These are phyloP conservation scores for Cheirogaleus major DNA, from an alignment of 2,797 vertebrate species.

Conservation along the genomic window DNA sequence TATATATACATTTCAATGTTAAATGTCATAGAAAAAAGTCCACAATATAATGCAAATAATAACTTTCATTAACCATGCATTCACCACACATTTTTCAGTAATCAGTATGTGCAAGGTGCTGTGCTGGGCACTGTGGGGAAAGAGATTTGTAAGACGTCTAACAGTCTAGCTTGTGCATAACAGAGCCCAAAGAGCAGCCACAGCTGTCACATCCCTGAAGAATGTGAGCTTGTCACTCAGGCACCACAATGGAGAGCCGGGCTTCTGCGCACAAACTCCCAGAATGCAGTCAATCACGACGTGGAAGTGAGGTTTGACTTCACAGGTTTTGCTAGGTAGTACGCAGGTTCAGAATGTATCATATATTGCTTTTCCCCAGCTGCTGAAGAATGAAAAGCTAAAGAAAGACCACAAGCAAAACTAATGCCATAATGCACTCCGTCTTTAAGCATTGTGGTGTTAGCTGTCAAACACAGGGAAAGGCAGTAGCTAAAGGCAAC, in stretches of 20 bases:
- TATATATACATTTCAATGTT: not conserved
- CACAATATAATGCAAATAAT: conserved; percentile 1
- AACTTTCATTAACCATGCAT: conserved; percentile 38
- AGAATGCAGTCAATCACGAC: not conserved
- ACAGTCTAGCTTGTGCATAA: conserved; percentile 27
- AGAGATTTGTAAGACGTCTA: conserved; percentile 55
- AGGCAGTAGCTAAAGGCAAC: not conserved
- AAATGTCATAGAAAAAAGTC: not conserved
- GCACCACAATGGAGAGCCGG: not conserved
- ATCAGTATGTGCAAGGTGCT: not conserved
- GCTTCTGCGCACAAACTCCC: not conserved
- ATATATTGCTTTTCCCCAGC: not conserved
- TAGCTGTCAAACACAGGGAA: not conserved
- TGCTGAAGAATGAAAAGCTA: not conserved
- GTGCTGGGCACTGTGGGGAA: not conserved
- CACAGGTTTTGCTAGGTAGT: not conserved
- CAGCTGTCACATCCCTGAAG: conserved; percentile 45
- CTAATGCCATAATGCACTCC: not conserved
- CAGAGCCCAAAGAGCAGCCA: conserved; percentile 7
- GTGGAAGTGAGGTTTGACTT: not conserved
- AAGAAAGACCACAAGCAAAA: not conserved
- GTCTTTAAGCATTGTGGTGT: not conserved
- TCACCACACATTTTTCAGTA: not conserved
- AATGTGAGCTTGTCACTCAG: not conserved
- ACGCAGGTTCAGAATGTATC: not conserved